Evolutionary conservation across 2,113 vertebrate species (phyloP).

Genomic region (Apodemus sylvaticus): DNA sequence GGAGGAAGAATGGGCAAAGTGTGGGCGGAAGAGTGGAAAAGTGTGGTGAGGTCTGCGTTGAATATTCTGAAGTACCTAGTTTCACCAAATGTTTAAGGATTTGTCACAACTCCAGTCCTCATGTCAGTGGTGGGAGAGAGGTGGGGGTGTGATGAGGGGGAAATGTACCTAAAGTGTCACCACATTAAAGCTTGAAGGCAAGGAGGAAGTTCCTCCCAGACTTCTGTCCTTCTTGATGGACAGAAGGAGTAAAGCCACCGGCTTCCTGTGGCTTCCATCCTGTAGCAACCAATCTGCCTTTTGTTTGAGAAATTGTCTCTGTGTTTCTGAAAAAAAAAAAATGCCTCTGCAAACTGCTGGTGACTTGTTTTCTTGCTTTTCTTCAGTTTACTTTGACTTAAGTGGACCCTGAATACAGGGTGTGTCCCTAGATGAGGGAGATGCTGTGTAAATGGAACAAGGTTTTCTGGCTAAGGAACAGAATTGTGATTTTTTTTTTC

Average conservation of each 20-base stretch:
- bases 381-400: constrained; percentile 65
- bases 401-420: constrained; percentile 70
- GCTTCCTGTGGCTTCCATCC: neutral
- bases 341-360: constrained; percentile 57
- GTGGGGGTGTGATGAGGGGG: too few species aligned
- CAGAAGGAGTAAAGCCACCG: neutral
- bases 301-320: constrained; percentile 34
- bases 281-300: neutral
- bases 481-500: constrained; percentile 62
- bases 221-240: neutral
- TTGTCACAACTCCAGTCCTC: neutral
- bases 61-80: neutral
- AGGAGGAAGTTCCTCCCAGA: neutral
- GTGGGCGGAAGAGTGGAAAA: too few species aligned
- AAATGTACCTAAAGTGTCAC: neutral
- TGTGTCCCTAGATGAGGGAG: constrained; percentile 76
- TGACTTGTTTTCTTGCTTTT: constrained; percentile 79
- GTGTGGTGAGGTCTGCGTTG: neutral
- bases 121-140: neutral
- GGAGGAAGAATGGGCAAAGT: neutral
- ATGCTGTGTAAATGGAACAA: constrained; percentile 72
- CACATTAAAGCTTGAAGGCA: neutral
- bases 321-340: constrained; percentile 72
- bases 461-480: constrained; percentile 45
- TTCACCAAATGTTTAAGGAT: neutral